Evolutionary conservation across 1,140 invertebrate species (phyloP), one percentile per base, ranked within the genome.

Genomic region (Drosophila ambigua): DNA sequence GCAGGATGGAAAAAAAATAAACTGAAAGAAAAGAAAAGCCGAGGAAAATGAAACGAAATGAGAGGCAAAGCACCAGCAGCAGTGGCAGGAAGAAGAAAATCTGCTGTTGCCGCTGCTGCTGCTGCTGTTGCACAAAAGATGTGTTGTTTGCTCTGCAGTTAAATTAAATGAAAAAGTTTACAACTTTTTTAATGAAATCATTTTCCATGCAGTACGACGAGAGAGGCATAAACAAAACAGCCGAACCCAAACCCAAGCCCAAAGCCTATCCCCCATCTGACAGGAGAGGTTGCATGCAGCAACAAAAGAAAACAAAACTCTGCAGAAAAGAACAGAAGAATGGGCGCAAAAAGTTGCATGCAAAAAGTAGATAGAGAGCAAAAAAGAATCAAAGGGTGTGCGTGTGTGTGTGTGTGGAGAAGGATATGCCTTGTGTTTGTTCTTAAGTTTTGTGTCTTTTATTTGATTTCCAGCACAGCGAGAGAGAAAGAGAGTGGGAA

Each of bases 161-260:
- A 88, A 88, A 88, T 88, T 88, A 88, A 88, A 88, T 88, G 83
- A 88, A 88, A 88, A 88, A 88, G 79, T 88, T 88, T 88, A 79
- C 76, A 88, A 88, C 79, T 88, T 88, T 89, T 87, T 88, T 88
- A 88, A 88, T 88, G 83, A 88, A 88, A 88, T 89, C 79, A 88
- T 89, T 89, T 88, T 71, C 35, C 35, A 89, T 88, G 76, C 68
- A 78, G 85, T 75, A 65, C 58, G 55, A 59, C 51, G 23, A 9
- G 52, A 77, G 74, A 50, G 51, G 73, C 78, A 87, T 85, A 85
- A 85, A 85, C 82, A 87, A 85, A 78, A 73, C 57, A 28, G 16
- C 28, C 39, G 41, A 39, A 39, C 9, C 35, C 35, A 39, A 35
- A 2, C 31, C 31, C 31, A 2, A 31, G 3, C 31, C 31, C 7